Percentiles rank a stretch among this genome's conserved stretches.
Evolutionary conservation across 2,797 vertebrate genomes (phyloP).

Genomic region (Eulemur coronatus): DNA sequence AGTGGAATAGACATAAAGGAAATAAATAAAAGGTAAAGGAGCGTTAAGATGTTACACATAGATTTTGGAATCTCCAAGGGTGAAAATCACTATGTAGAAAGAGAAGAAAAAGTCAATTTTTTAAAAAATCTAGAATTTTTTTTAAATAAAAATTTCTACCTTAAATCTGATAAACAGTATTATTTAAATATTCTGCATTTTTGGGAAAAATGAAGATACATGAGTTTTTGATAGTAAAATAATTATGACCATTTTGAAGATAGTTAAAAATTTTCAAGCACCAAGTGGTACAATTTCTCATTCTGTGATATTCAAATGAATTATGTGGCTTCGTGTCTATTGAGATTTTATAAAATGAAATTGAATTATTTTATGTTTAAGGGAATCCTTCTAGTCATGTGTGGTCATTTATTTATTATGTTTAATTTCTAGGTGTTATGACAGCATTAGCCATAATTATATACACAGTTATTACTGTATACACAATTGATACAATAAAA

Average conservation of each 20-base stretch:
- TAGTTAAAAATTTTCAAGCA: constrained; percentile 54
- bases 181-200: not conserved
- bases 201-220: not conserved
- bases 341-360: constrained; percentile 45
- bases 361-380: constrained; percentile 51
- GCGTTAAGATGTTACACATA: not conserved
- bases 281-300: not conserved
- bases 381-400: not conserved
- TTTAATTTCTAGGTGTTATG: constrained; percentile 26
- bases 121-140: not conserved
- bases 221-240: not conserved
- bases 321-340: not conserved
- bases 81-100: not conserved
- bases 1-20: not conserved
- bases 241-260: constrained; percentile 33
- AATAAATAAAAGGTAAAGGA: not conserved
- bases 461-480: not conserved
- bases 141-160: not conserved
- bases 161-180: not conserved
- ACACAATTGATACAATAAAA: not conserved
- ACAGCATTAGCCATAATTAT: not conserved
- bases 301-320: constrained; percentile 53
- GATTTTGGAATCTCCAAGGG: not conserved
- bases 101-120: not conserved
- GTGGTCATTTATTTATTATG: not conserved